Conservation (phyloP, 2,888 invertebrate species). For the Lepetodrilus schrolli region DNA sequence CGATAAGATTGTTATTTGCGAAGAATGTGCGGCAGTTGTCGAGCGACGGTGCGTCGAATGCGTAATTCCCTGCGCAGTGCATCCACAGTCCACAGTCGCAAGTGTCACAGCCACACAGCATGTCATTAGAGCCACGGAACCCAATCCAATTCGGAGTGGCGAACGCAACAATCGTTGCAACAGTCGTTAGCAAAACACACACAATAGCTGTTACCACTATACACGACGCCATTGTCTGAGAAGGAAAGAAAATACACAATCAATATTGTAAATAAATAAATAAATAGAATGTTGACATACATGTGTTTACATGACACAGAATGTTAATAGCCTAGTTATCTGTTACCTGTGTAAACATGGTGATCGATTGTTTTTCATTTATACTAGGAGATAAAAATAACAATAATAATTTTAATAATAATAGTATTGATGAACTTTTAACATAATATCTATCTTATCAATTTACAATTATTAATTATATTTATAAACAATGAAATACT, state of each 20-base stretch:
- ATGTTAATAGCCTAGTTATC: no score
- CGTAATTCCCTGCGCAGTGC: slow-evolving; percentile 46
- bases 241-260: background rate
- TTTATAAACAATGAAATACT: no score
- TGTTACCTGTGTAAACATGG: no score
- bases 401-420: no score
- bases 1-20: slow-evolving; percentile 57
- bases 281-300: no score
- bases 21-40: slow-evolving; percentile 69
- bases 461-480: no score
- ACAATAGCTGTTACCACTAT: slow-evolving; percentile 64
- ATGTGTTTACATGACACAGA: no score
- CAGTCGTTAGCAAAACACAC: slow-evolving; percentile 66
- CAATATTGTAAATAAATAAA: no score
- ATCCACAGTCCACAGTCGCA: slow-evolving; percentile 69
- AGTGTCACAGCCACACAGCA: slow-evolving; percentile 45
- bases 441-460: no score
- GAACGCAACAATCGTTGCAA: slow-evolving; percentile 66
- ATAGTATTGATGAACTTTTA: no score
- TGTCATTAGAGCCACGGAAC: slow-evolving; percentile 44
- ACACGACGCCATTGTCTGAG: slow-evolving; percentile 60
- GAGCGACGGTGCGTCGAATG: slow-evolving; percentile 44
- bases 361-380: no score
- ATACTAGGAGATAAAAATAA: no score
- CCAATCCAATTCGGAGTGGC: slow-evolving; percentile 68